Conservation (phyloP, 2,113 vertebrate species). For the Marmota monax region DNA sequence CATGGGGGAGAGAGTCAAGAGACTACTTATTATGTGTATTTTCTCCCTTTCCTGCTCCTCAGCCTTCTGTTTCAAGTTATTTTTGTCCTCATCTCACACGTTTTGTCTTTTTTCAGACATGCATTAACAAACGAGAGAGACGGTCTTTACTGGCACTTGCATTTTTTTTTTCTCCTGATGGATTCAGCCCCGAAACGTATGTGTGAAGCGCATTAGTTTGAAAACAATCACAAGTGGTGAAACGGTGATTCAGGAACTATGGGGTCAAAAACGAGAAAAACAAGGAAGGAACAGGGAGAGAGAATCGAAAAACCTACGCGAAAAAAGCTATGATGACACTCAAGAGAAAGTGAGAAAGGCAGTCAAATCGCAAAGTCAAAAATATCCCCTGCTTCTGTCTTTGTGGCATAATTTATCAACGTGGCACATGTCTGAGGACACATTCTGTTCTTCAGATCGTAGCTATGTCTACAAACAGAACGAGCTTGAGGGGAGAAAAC, state of each 20-base stretch:
- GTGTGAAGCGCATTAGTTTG: conserved; percentile 54
- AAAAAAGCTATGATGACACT: background rate
- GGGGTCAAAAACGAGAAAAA: conserved; percentile 56
- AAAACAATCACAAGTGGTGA: conserved; percentile 70
- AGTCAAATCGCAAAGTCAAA: conserved; percentile 52
- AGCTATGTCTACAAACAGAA: conserved; percentile 54
- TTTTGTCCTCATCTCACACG: conserved; percentile 70
- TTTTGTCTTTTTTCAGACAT: conserved; percentile 70
- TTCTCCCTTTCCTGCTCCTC: conserved; percentile 39
- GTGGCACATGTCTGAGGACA: conserved; percentile 32
- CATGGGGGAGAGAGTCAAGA: conserved; percentile 6
- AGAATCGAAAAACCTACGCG: background rate
- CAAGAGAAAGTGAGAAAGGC: conserved; percentile 41
- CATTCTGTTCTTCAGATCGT: conserved; percentile 48
- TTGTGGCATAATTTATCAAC: conserved; percentile 39
- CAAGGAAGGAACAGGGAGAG: conserved; percentile 6
- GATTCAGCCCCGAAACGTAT: conserved; percentile 28
- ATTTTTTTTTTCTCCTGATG: conserved; percentile 19
- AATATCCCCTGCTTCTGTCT: conserved; percentile 40
- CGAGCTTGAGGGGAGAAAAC: background rate
- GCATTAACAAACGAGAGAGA: conserved; percentile 59
- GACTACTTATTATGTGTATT: conserved; percentile 60
- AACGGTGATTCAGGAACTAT: conserved; percentile 27
- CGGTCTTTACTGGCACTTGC: conserved; percentile 33
- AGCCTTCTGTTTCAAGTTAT: conserved; percentile 79